A percentile compares a stretch with the other conserved stretches of the same genome.
These are phyloP conservation scores for Neogobius melanostomus DNA, from an alignment of 2,113 vertebrate species.

Conservation along the genomic window DNA sequence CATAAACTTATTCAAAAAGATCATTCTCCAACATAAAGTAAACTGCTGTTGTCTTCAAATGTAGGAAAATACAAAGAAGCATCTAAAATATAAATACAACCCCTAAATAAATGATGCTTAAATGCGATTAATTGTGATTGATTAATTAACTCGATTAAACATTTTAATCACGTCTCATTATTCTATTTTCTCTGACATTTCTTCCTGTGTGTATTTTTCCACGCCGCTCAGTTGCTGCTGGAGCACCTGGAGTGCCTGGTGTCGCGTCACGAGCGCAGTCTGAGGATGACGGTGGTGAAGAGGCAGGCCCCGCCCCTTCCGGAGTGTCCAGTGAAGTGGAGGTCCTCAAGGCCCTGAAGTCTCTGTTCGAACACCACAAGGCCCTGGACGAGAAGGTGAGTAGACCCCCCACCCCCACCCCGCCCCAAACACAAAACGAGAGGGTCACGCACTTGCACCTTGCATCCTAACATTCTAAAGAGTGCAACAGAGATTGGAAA, in stretches of 20 bases:
- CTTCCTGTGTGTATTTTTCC: neutral
- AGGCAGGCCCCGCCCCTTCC: conserved; percentile 93
- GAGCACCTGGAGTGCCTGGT: conserved; percentile 98
- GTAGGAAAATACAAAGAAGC: no score
- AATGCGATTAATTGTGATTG: no score
- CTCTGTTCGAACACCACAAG: conserved; percentile 96
- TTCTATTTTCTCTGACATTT: neutral
- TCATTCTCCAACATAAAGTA: no score
- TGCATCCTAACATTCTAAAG: no score
- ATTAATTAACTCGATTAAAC: no score
- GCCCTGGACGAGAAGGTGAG: conserved; percentile 95
- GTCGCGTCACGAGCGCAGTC: conserved; percentile 91
- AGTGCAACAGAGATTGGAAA: no score
- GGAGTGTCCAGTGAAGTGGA: conserved; percentile 98
- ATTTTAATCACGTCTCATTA: no score
- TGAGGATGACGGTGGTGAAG: conserved; percentile 98
- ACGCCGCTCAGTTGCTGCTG: conserved; percentile 82
- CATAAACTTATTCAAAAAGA: no score
- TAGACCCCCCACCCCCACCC: conserved; percentile 11
- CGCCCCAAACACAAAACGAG: neutral
- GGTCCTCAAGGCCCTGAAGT: conserved; percentile 96
- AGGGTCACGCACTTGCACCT: no score
- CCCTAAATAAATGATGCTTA: no score
- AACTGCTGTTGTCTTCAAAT: no score
- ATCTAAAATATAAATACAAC: no score